A percentile compares a stretch with the other conserved stretches of the same genome.
Conservation (phyloP, 2,113 vertebrate species). For the Anolis sagrei region DNA sequence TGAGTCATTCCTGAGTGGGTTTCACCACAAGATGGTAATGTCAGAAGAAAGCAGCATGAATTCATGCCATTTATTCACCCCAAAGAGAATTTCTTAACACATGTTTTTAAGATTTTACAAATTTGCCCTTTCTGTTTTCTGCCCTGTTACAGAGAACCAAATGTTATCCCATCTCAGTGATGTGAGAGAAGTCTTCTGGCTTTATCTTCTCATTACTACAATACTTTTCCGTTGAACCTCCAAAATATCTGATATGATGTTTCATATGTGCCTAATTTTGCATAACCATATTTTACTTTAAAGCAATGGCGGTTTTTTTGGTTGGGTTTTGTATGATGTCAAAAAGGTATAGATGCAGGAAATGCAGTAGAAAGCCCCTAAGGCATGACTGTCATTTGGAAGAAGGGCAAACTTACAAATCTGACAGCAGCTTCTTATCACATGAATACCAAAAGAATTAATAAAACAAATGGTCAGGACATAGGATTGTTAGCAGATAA, state of each 20-base stretch:
- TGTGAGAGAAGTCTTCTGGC: background rate
- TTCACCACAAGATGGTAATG: background rate
- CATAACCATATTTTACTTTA: background rate
- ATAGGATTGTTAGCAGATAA: background rate
- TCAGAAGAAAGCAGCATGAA: constrained; percentile 34
- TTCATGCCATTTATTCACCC: constrained; percentile 42
- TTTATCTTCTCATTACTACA: background rate
- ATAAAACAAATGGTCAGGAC: background rate
- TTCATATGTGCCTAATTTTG: background rate
- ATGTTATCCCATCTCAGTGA: background rate
- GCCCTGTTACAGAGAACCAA: background rate
- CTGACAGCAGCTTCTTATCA: background rate
- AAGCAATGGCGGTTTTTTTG: too few relatives aligned
- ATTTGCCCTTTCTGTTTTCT: background rate
- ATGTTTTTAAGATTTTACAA: background rate
- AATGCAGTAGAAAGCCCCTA: too few relatives aligned
- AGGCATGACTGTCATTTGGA: too few relatives aligned
- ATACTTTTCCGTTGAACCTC: background rate
- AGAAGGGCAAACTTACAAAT: too few relatives aligned
- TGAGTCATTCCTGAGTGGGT: constrained; percentile 44
- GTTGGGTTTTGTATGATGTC: too few relatives aligned
- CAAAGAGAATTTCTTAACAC: constrained; percentile 16
- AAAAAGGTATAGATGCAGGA: too few relatives aligned
- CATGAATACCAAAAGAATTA: background rate
- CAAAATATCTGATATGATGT: background rate